These are phyloP conservation scores for Varanus komodoensis DNA, from an alignment of 2,113 vertebrate genomes.

Conservation along the genomic window DNA sequence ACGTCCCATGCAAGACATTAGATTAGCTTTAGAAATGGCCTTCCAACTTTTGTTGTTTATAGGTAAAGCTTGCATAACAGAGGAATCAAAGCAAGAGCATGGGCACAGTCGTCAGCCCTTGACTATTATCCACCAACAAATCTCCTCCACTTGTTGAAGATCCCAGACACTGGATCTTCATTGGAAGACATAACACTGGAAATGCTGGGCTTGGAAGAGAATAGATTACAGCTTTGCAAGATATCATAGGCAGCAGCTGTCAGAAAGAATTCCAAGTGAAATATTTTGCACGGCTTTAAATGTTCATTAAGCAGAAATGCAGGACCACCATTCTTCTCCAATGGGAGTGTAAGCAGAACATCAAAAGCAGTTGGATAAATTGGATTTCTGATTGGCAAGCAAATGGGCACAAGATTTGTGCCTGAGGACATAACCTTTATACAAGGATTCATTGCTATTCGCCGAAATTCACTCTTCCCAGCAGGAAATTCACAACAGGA, in stretches of 20 bases:
- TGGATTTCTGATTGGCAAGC: constrained; percentile 15
- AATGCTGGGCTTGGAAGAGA: not conserved
- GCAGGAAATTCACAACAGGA: constrained; percentile 28
- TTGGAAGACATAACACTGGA: not conserved
- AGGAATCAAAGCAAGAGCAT: constrained; percentile 29
- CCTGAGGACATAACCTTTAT: constrained; percentile 7
- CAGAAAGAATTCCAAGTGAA: constrained; percentile 22
- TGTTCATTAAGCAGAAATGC: not conserved
- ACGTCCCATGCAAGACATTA: constrained; percentile 7
- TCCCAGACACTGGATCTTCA: not conserved
- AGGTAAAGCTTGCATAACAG: constrained; percentile 35
- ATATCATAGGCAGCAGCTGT: not conserved
- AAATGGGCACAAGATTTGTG: not conserved
- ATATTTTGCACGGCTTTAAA: constrained; percentile 8
- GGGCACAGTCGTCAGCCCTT: constrained; percentile 20
- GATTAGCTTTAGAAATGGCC: constrained; percentile 19
- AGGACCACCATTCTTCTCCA: not conserved
- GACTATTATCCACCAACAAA: constrained; percentile 13
- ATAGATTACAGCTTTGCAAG: not conserved
- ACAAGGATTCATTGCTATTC: constrained; percentile 19
- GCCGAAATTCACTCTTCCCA: not conserved
- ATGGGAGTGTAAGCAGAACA: not conserved
- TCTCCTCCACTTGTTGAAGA: constrained; percentile 21
- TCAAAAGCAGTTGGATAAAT: not conserved
- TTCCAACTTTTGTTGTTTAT: not conserved